Evolutionary conservation across 1,140 invertebrate species (phyloP).

Genomic region (Formica exsecta): DNA sequence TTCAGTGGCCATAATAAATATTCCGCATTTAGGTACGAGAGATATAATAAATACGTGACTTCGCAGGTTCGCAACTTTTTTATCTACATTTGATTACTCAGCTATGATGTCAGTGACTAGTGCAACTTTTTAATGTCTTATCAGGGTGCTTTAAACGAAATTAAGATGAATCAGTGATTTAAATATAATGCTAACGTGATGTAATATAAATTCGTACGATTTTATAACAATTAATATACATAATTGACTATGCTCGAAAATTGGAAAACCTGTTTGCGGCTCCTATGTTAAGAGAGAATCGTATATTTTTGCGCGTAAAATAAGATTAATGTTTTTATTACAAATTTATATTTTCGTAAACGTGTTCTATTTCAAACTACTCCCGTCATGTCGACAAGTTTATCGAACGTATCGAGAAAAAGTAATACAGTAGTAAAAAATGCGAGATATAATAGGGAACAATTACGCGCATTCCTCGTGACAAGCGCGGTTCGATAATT

Average conservation of each 20-base stretch:
- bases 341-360: not conserved
- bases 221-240: not conserved
- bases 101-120: not conserved
- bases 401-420: not conserved
- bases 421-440: slow-evolving; percentile 1
- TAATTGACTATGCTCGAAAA: not conserved
- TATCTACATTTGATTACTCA: not conserved
- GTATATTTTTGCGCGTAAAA: too few species aligned
- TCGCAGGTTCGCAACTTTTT: not conserved
- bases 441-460: not conserved
- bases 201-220: not conserved
- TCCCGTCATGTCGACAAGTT: not conserved
- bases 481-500: slow-evolving; percentile 11
- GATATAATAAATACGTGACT: not conserved
- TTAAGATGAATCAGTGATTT: slow-evolving; percentile 8
- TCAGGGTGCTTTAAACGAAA: not conserved
- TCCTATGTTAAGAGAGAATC: not conserved
- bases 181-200: not conserved
- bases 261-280: not conserved
- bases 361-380: not conserved
- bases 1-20: not conserved
- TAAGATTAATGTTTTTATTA: not conserved
- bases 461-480: not conserved
- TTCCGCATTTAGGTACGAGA: not conserved
- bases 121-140: not conserved